Evolutionary conservation across 2,113 vertebrate genomes (phyloP).

Genomic region (Microcebus tavaratra): DNA sequence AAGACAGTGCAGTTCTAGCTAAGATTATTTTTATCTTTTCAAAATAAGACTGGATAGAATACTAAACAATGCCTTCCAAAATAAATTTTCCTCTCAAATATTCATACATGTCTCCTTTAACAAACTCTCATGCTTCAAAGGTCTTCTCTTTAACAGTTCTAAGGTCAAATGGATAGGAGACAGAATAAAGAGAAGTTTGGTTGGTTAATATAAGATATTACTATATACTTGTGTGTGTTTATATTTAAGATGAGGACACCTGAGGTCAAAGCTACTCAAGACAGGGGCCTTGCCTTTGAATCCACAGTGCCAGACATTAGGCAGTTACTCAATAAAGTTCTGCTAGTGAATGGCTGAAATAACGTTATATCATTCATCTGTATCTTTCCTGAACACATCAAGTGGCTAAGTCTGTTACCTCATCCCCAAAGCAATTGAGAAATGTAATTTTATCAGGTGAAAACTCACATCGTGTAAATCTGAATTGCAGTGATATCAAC

Average conservation of each 20-base stretch:
- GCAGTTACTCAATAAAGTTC: neutral
- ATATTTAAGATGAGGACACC: neutral
- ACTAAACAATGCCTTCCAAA: neutral
- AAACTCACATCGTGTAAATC: neutral
- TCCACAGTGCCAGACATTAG: neutral
- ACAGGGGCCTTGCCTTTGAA: neutral
- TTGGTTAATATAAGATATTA: neutral
- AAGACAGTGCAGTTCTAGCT: neutral
- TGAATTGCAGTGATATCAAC: neutral
- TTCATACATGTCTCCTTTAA: neutral
- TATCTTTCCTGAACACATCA: neutral
- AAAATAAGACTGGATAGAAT: neutral
- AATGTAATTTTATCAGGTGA: neutral
- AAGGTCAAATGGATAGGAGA: neutral
- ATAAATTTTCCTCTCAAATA: slow-evolving; percentile 5
- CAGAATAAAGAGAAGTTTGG: neutral
- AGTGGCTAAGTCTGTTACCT: neutral
- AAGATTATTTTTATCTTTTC: neutral
- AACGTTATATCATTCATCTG: neutral
- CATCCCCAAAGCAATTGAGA: neutral
- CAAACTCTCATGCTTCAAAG: neutral
- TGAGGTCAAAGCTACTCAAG: neutral
- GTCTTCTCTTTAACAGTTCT: neutral
- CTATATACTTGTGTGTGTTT: neutral
- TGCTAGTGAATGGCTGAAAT: neutral